Evolutionary conservation across 2,797 vertebrate genomes (phyloP).

Genomic region (Tamandua tetradactyla): DNA sequence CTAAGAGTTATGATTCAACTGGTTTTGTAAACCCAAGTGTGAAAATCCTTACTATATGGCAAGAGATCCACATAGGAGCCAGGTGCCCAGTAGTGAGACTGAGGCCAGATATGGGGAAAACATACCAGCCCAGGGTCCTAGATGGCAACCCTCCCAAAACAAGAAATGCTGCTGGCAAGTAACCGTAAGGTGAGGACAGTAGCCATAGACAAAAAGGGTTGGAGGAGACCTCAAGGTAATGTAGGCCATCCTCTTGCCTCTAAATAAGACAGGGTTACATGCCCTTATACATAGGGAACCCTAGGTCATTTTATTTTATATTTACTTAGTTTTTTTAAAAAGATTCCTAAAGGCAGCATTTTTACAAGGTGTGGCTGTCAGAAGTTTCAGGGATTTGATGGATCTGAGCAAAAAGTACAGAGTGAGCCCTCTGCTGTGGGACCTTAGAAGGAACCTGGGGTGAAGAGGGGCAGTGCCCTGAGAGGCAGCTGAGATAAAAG

Average conservation of each 20-base stretch:
- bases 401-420: conserved; percentile 74
- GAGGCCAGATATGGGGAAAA: neutral
- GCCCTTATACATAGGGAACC: neutral
- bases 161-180: neutral
- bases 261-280: neutral
- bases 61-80: neutral
- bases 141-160: neutral
- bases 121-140: neutral
- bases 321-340: neutral
- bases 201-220: neutral
- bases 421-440: conserved; percentile 72
- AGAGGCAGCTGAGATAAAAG: conserved; percentile 79
- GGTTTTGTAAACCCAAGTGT: neutral
- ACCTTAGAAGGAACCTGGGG: conserved; percentile 53
- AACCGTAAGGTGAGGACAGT: neutral
- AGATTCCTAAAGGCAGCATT: conserved; percentile 75
- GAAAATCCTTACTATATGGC: neutral
- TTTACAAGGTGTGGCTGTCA: conserved; percentile 68
- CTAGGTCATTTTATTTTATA: neutral
- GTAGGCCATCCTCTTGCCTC: neutral
- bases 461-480: conserved; percentile 79
- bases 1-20: neutral
- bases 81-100: neutral
- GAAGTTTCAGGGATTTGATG: conserved; percentile 56
- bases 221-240: neutral